Conservation (phyloP, 2,113 vertebrate species). For the Bubo blakistoni region DNA sequence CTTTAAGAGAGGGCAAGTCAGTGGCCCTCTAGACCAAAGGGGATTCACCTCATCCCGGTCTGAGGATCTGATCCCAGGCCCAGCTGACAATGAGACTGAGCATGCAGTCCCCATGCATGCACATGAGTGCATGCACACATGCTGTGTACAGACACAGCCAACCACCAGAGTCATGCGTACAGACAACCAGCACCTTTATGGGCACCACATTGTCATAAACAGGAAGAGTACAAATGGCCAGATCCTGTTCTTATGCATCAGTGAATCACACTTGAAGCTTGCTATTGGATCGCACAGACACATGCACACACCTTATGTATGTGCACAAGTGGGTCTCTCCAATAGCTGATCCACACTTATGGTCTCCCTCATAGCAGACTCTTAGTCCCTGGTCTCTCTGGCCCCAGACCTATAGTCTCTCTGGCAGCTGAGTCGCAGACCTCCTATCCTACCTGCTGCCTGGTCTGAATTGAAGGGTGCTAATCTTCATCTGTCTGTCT, state of each 20-base stretch:
- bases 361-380: not conserved
- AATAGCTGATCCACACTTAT: not conserved
- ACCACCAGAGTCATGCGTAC: rapidly evolving
- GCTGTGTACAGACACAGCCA: rapidly evolving
- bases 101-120: rapidly evolving
- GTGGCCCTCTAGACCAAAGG: not conserved
- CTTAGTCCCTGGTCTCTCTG: not conserved
- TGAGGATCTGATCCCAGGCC: not conserved
- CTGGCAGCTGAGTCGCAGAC: not conserved
- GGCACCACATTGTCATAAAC: not conserved
- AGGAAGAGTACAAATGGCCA: not conserved
- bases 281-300: rapidly evolving
- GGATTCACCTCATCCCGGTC: not conserved
- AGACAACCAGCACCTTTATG: not conserved
- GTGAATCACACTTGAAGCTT: not conserved
- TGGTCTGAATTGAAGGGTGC: not conserved
- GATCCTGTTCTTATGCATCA: not conserved
- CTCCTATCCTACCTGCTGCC: not conserved
- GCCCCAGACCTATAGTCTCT: not conserved
- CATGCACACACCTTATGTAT: not conserved
- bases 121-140: rapidly evolving
- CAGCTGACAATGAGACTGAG: not conserved
- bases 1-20: not conserved
- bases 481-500: not conserved
- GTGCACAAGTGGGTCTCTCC: not conserved